Evolutionary conservation across 2,888 invertebrate genomes (phyloP).

Genomic region (Carcina quercana): DNA sequence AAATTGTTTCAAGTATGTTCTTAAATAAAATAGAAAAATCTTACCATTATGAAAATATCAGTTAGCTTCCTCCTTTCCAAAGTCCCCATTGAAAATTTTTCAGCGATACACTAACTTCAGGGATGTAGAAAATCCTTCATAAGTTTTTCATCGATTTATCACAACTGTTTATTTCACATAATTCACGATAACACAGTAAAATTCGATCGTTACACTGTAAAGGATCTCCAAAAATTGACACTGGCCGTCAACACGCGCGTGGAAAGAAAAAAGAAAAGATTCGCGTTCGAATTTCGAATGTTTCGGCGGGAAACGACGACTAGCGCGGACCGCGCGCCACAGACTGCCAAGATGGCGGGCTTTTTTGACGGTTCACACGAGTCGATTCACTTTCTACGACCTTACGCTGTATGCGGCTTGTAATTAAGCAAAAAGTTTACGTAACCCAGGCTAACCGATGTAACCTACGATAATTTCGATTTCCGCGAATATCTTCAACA

Average conservation of each 20-base stretch:
- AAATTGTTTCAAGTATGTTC: neutral
- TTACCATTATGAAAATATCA: slow-evolving; percentile 58
- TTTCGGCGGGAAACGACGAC: slow-evolving; percentile 61
- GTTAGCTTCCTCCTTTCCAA: slow-evolving; percentile 47
- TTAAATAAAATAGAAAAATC: slow-evolving; percentile 14
- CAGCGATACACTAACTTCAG: slow-evolving; percentile 29
- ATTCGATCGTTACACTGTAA: slow-evolving; percentile 31
- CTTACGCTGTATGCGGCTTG: slow-evolving; percentile 68
- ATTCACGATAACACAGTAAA: slow-evolving; percentile 52
- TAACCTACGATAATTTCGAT: slow-evolving; percentile 52
- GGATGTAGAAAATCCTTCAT: slow-evolving; percentile 31
- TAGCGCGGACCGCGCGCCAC: slow-evolving; percentile 59
- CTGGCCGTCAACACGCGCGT: slow-evolving; percentile 42
- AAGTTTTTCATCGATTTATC: slow-evolving; percentile 30
- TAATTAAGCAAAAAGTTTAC: slow-evolving; percentile 69
- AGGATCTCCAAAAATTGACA: slow-evolving; percentile 25
- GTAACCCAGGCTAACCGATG: slow-evolving; percentile 49
- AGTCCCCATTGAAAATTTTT: slow-evolving; percentile 50
- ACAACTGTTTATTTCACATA: slow-evolving; percentile 54
- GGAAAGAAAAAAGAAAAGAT: slow-evolving; percentile 24
- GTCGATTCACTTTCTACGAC: slow-evolving; percentile 75
- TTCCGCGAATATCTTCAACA: slow-evolving; percentile 38
- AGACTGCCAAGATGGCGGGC: slow-evolving; percentile 69
- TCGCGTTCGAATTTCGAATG: slow-evolving; percentile 38
- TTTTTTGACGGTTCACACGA: slow-evolving; percentile 73